Evolutionary conservation across 2,888 invertebrate species (phyloP), one percentile per base, ranked within the genome.

Genomic region (Sinelater perroti): DNA sequence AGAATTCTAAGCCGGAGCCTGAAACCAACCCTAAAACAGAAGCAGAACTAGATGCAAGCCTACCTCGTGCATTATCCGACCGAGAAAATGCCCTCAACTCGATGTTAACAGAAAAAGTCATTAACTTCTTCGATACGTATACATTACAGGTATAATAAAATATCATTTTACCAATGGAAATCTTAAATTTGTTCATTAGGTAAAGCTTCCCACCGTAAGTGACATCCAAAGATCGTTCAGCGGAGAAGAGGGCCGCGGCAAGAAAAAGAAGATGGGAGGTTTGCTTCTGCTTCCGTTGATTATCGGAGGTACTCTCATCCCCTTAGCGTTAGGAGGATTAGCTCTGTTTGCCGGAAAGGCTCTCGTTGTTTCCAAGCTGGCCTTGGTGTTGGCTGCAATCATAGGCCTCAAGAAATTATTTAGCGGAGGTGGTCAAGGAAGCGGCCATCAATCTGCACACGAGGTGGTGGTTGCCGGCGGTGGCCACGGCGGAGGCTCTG

Each of bases 341-440:
- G 91, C 92, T 13, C 82, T 93, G 45, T 75, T 93, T 51, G 92
- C 93, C 33, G 93, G 93, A 66, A 93, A 93, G 77, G 93, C 93
- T 31, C 78, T 93, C 62, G 92, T 93, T 67, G 89, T 93, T 40
- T 91, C 91, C 63, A 93, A 93, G 73, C 78, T 93, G 66, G 93
- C 93, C 0, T 77, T 93, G 49, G 91, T 92, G 0, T 79, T 93
- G 44, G 91, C 93, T 56, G 90, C 88, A 65, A 92, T 93, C 68
- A 90, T 93, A 66, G 93, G 92, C 2, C 80, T 93, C 76, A 93
- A 92, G 82, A 93, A 93, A 71, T 83, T 93, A 20, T 80, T 92
- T 36, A 86, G 88, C 14, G 84, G 84, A 21, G 83, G 85, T 3
- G 83, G 85, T 3, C 75, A 78, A 3, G 74, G 76, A 5, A 84